Conservation (phyloP, 2,113 vertebrate genomes). For the Reinhardtius hippoglossoides region DNA sequence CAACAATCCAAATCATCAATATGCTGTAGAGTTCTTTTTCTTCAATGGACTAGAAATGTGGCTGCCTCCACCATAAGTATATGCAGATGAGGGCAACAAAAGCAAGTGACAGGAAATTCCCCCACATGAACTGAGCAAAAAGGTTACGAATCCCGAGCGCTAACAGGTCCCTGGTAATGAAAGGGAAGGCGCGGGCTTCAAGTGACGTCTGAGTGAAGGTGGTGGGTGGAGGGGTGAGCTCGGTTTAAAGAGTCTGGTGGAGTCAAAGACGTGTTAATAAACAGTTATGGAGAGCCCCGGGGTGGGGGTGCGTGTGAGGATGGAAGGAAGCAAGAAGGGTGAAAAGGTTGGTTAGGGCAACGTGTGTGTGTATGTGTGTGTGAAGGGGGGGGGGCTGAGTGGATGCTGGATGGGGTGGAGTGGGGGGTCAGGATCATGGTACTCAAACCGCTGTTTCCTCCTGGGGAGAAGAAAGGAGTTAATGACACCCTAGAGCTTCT, state of each 20-base stretch:
- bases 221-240: constrained; percentile 71
- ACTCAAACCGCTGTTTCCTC: constrained; percentile 79
- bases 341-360: constrained; percentile 40
- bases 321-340: constrained; percentile 52
- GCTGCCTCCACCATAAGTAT: background rate
- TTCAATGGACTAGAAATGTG: background rate
- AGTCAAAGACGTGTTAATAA: constrained; percentile 83
- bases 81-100: constrained; percentile 30
- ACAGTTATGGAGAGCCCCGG: constrained; percentile 73
- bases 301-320: constrained; percentile 47
- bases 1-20: too few species aligned
- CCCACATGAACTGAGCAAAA: constrained; percentile 50
- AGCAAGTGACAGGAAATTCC: constrained; percentile 48
- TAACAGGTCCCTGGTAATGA: constrained; percentile 71
- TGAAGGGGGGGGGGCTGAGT: background rate
- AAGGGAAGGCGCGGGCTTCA: constrained; percentile 55
- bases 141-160: constrained; percentile 52
- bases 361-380: background rate
- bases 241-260: constrained; percentile 70
- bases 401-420: constrained; percentile 32
- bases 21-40: background rate
- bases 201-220: constrained; percentile 68
- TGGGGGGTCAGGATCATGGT: constrained; percentile 70
- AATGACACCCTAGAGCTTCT: constrained; percentile 82
- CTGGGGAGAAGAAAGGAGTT: constrained; percentile 81